These are phyloP conservation scores for Ficedula albicollis DNA, from an alignment of 2,797 vertebrate species.

Conservation along the genomic window DNA sequence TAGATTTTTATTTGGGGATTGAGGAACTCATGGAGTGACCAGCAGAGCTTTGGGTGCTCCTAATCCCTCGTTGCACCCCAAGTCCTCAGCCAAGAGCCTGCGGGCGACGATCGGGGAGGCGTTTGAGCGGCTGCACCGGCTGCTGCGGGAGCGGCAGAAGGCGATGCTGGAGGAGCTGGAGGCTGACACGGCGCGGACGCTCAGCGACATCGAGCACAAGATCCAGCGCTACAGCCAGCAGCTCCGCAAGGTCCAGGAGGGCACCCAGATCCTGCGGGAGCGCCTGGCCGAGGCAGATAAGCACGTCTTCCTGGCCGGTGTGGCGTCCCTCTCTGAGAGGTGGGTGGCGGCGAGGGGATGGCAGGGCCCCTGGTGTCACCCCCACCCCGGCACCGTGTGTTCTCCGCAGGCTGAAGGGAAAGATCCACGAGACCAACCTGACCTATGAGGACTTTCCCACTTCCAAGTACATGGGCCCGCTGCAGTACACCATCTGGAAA, in stretches of 20 bases:
- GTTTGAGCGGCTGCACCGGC: slow-evolving; percentile 91
- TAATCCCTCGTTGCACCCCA: background rate
- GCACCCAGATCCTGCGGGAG: slow-evolving; percentile 95
- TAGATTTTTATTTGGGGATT: background rate
- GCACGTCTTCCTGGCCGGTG: slow-evolving; percentile 89
- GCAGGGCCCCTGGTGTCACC: fast-evolving
- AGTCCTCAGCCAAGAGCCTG: slow-evolving; percentile 95
- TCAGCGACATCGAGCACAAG: slow-evolving; percentile 95
- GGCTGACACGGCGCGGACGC: slow-evolving; percentile 89
- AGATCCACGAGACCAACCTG: slow-evolving; percentile 95
- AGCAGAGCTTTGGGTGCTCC: background rate
- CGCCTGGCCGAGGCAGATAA: slow-evolving; percentile 87
- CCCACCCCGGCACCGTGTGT: fast-evolving
- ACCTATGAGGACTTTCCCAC: slow-evolving; percentile 98
- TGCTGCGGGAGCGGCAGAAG: slow-evolving; percentile 94
- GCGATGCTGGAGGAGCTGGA: slow-evolving; percentile 98
- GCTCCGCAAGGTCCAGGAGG: slow-evolving; percentile 94
- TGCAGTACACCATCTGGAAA: slow-evolving; percentile 99
- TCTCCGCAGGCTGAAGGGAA: slow-evolving; percentile 89
- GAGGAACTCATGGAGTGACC: background rate
- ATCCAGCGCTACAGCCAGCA: slow-evolving; percentile 97
- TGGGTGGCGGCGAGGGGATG: background rate
- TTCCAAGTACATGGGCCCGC: slow-evolving; percentile 95
- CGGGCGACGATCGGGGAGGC: slow-evolving; percentile 91
- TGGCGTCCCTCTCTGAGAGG: slow-evolving; percentile 91